Conservation (phyloP, 1,140 invertebrate species). For the Trinorchestia longiramus region DNA sequence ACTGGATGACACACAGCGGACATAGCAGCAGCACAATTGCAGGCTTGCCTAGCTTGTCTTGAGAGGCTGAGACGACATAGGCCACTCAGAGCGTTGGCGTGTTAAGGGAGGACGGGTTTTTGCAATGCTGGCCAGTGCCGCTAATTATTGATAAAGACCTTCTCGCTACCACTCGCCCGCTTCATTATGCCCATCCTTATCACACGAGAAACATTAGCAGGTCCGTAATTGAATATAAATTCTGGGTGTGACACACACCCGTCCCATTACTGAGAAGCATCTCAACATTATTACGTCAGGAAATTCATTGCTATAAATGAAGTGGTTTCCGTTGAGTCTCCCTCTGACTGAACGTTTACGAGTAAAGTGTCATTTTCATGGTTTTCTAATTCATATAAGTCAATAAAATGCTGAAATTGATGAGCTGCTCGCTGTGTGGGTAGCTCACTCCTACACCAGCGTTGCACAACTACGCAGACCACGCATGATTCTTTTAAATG, state of each 20-base stretch:
- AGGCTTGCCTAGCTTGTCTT: no score
- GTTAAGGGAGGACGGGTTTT: background rate
- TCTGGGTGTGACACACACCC: background rate
- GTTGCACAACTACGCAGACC: no score
- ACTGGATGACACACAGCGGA: no score
- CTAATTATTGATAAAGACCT: constrained; percentile 44
- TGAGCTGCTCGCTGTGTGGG: background rate
- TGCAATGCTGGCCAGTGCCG: background rate
- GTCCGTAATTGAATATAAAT: constrained; percentile 13
- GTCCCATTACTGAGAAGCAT: background rate
- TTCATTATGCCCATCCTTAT: constrained; percentile 16
- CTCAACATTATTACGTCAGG: background rate
- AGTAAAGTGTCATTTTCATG: background rate
- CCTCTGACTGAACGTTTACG: background rate
- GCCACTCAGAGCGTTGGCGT: no score
- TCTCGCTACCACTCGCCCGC: background rate
- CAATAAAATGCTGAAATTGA: background rate
- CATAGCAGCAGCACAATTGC: no score
- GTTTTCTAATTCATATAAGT: background rate
- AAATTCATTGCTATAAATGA: background rate
- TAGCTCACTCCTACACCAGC: no score
- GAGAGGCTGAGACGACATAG: no score
- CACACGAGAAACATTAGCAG: background rate
- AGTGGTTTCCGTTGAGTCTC: background rate
- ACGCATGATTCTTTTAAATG: no score